phyloP scores from a whole-genome alignment of 2,797 vertebrate species.

The Malurus leucopterus region DNA sequence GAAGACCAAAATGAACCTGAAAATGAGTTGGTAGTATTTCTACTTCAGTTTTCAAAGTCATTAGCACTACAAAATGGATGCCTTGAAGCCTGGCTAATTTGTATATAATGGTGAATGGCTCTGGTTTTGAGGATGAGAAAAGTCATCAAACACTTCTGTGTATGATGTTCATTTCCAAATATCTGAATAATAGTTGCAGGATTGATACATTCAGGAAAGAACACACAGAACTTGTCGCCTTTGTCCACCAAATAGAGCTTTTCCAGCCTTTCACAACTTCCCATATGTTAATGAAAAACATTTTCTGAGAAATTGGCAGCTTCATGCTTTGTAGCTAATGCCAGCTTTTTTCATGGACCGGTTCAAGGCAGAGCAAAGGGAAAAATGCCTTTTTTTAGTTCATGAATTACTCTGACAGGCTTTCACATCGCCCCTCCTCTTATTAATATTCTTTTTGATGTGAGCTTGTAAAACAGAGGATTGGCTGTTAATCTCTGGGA shows the following conservation, averaged over 20 bases:
- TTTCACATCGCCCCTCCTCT: slow-evolving; percentile 74
- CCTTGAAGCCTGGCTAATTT: not conserved
- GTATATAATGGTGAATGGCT: not conserved
- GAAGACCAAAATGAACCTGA: not conserved
- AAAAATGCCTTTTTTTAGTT: slow-evolving; percentile 68
- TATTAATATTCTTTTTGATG: slow-evolving; percentile 84
- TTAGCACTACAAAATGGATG: not conserved
- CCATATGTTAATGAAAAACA: slow-evolving; percentile 73
- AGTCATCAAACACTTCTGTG: not conserved
- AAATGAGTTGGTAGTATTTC: not conserved
- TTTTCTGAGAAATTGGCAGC: slow-evolving; percentile 71
- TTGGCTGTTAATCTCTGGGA: slow-evolving; percentile 81
- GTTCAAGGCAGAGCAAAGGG: slow-evolving; percentile 61
- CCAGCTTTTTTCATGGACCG: slow-evolving; percentile 70
- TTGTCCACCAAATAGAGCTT: slow-evolving; percentile 62
- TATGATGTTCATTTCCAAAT: slow-evolving; percentile 30
- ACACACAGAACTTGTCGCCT: not conserved
- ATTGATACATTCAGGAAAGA: slow-evolving; percentile 40
- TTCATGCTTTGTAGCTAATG: slow-evolving; percentile 56
- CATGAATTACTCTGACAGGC: slow-evolving; percentile 73
- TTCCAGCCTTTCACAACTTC: slow-evolving; percentile 66
- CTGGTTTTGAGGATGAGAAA: slow-evolving; percentile 3
- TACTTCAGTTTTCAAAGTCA: not conserved
- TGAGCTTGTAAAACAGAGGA: slow-evolving; percentile 82
- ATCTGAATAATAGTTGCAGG: slow-evolving; percentile 12